Evolutionary conservation across 1,140 invertebrate genomes (phyloP), one percentile per base, ranked within the genome.

Genomic region (Meloidogyne floridensis): DNA sequence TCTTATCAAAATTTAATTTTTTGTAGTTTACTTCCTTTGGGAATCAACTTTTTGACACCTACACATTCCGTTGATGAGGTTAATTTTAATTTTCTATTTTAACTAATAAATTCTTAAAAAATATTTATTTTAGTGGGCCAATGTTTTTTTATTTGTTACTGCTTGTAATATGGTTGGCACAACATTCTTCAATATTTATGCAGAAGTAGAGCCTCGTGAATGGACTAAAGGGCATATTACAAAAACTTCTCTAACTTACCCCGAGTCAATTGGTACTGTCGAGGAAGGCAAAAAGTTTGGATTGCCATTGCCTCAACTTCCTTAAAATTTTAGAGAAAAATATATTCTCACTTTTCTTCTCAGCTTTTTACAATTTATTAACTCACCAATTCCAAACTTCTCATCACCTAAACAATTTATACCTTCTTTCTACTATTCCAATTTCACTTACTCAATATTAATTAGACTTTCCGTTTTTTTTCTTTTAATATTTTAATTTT

Each of bases 141-240:
- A 65, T 65, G 59, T 65, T n/a, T 65, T 65, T n/a, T 65, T 65
- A 65, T 65, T 65, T 65, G 59, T 65, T 7, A 65, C 59, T 65
- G 59, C 59, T n/a, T 65, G 15, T 65, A 65, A 65, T 65, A n/a
- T 65, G n/a, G 15, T 65, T n/a, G 59, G 59, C 3, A 65, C 59
- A n/a, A 65, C 59, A n/a, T 65, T 65, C 59, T 65, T 65, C n/a
- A 65, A 65, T 65, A 65, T 65, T 65, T 65, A 65, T 65, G 59
- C 59, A 65, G 59, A 65, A 65, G 59, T 65, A 65, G 59, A 65
- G n/a, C 59, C 59, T n/a, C 59, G 59, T 65, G 59, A 65, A 65
- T 65, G 59, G 59, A 65, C 59, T n/a, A 65, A 65, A 65, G 59
- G 59, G 4, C 59, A 65, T n/a, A 65, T 65, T n/a, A n/a, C 59